Conservation (phyloP, 2,888 invertebrate species). For the Spicauda simplicius region DNA sequence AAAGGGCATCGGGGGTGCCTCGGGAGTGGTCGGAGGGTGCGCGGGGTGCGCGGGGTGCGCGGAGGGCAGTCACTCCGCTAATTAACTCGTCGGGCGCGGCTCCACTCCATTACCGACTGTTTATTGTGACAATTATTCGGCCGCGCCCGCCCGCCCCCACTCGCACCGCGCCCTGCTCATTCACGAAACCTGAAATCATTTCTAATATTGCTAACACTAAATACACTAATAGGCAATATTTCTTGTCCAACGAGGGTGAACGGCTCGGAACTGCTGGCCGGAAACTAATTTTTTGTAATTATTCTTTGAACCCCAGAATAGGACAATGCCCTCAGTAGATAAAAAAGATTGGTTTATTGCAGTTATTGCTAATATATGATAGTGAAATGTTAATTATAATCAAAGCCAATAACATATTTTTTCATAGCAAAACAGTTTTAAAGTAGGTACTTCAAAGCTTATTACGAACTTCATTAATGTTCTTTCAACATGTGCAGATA, state of each 20-base stretch:
- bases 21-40: conserved; percentile 32
- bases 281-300: conserved; percentile 22
- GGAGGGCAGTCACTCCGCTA: conserved; percentile 46
- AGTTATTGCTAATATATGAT: background rate
- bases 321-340: conserved; percentile 5
- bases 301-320: background rate
- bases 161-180: conserved; percentile 34
- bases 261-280: conserved; percentile 10
- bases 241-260: conserved; percentile 24
- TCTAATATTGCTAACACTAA: conserved; percentile 29
- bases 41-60: conserved; percentile 7
- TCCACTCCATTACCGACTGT: conserved; percentile 75
- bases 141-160: conserved; percentile 45
- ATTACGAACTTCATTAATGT: too few species aligned
- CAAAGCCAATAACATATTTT: too few species aligned
- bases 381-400: background rate
- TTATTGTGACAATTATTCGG: conserved; percentile 77
- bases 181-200: conserved; percentile 39
- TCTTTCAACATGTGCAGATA: too few species aligned
- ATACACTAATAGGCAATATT: conserved; percentile 34
- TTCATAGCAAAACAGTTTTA: too few species aligned
- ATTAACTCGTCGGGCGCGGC: conserved; percentile 58
- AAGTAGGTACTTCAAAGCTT: too few species aligned
- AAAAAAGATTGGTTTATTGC: background rate
- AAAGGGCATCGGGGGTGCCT: conserved; percentile 4